Percentiles rank a stretch among this genome's conserved stretches.
Evolutionary conservation across 2,113 vertebrate species (phyloP).

Genomic region (Chlorodrepanis virens): DNA sequence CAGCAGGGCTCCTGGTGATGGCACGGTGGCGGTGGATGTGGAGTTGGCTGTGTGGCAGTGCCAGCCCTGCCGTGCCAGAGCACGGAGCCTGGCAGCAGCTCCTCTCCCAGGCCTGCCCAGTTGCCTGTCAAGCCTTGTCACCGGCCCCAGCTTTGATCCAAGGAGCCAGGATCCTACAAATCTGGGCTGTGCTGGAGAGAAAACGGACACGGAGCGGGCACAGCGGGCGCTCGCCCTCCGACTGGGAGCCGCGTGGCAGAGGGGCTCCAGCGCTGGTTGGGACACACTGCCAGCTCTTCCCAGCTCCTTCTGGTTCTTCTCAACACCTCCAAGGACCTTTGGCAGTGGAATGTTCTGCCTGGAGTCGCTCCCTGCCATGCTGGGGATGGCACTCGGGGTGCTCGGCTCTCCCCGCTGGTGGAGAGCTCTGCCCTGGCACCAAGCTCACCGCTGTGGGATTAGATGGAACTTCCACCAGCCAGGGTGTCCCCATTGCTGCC

Average conservation of each 20-base stretch:
- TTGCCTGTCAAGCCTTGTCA: neutral
- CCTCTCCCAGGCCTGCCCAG: neutral
- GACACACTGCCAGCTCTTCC: neutral
- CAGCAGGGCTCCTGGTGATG: accelerated
- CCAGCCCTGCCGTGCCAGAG: neutral
- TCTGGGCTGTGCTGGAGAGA: neutral
- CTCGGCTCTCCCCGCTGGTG: neutral
- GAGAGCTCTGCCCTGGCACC: neutral
- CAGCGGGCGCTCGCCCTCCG: accelerated
- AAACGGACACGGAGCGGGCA: neutral
- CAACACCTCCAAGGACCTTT: neutral
- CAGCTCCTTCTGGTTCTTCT: neutral
- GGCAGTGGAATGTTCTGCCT: neutral
- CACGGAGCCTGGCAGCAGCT: neutral
- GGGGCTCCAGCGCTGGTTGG: neutral
- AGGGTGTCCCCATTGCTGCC: neutral
- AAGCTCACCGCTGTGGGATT: accelerated
- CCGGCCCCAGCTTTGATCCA: neutral
- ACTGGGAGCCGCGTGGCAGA: neutral
- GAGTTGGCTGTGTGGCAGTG: neutral
- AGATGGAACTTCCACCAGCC: neutral
- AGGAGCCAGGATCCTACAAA: neutral
- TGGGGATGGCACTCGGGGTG: accelerated
- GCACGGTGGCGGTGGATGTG: accelerated
- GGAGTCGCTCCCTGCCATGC: accelerated